Conservation (phyloP, 2,888 invertebrate genomes). For the Cantharis nigra region DNA sequence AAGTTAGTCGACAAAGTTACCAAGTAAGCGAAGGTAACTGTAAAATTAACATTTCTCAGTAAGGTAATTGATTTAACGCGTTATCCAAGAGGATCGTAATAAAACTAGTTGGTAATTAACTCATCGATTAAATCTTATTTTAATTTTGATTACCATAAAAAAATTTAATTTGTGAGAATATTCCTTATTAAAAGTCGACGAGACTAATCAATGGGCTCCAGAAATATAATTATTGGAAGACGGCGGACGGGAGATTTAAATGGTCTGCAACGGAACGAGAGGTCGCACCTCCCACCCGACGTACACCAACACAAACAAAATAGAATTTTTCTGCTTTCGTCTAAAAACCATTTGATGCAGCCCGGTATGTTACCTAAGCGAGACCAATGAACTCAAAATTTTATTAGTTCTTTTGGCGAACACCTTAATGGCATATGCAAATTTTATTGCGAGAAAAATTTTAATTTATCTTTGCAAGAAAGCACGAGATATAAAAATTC, state of each 20-base stretch:
- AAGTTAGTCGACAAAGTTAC: not conserved
- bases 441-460: not conserved
- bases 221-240: not conserved
- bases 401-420: not conserved
- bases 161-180: not conserved
- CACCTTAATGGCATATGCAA: not conserved
- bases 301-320: not conserved
- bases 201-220: not conserved
- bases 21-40: constrained; percentile 56
- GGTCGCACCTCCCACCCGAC: not conserved
- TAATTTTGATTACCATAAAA: not conserved
- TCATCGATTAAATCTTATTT: not conserved
- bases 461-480: not conserved
- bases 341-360: not conserved
- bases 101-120: not conserved
- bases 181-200: not conserved
- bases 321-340: not conserved
- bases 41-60: constrained; percentile 41
- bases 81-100: constrained; percentile 53
- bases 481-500: not conserved
- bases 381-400: not conserved
- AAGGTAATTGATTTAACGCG: constrained; percentile 50
- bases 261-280: not conserved
- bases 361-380: not conserved
- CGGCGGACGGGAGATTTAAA: not conserved